phyloP scores from a whole-genome alignment of 2,797 vertebrate genomes.

The Brachymystax lenok region DNA sequence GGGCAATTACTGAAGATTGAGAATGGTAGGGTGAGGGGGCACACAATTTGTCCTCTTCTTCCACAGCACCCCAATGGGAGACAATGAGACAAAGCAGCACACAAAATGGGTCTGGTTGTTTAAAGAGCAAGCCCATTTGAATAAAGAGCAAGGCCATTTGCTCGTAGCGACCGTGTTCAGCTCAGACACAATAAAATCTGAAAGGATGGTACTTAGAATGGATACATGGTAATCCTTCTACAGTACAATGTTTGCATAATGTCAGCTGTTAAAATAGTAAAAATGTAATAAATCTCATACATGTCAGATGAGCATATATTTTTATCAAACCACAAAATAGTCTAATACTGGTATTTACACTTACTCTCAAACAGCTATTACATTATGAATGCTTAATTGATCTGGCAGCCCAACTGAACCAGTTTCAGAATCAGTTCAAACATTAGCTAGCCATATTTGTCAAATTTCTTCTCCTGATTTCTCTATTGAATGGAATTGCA shows the following conservation, averaged over 20 bases:
- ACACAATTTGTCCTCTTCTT: conserved; percentile 51
- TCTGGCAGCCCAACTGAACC: neutral
- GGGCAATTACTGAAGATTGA: conserved; percentile 73
- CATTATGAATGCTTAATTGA: neutral
- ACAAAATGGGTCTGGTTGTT: conserved; percentile 50
- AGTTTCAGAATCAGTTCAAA: neutral
- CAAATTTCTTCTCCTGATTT: neutral
- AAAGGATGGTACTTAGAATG: conserved; percentile 21
- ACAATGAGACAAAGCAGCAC: conserved; percentile 58
- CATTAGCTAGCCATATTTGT: neutral
- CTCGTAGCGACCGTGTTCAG: conserved; percentile 39
- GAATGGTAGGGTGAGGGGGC: conserved; percentile 41
- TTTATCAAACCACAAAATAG: neutral
- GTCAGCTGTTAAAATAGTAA: neutral
- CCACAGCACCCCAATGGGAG: conserved; percentile 55
- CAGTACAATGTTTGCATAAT: neutral
- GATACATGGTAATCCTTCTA: neutral
- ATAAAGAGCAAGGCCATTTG: conserved; percentile 24
- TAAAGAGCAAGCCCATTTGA: conserved; percentile 26
- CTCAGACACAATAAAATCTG: conserved; percentile 34
- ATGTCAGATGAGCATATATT: neutral
- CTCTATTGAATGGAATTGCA: neutral
- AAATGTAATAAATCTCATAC: neutral
- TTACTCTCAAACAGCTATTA: neutral
- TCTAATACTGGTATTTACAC: neutral